Evolutionary conservation across 2,888 invertebrate genomes (phyloP).

Genomic region (Caenorhabditis becei): DNA sequence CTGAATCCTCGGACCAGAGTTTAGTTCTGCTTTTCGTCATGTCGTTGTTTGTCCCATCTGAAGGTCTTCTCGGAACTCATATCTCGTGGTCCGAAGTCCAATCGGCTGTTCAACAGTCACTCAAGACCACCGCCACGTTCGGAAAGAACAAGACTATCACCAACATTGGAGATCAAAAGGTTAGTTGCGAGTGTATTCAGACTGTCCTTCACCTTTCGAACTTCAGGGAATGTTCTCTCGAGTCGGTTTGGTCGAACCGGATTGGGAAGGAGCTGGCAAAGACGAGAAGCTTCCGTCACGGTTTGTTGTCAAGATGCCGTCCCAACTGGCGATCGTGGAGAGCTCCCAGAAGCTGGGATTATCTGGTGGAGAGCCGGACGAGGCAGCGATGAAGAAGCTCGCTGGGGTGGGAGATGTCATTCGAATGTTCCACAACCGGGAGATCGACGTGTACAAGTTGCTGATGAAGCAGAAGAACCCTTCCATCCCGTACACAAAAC

Average conservation of each 20-base stretch:
- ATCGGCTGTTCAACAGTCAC: slow-evolving; percentile 48
- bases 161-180: slow-evolving; percentile 62
- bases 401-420: slow-evolving; percentile 3
- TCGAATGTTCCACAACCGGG: slow-evolving; percentile 15
- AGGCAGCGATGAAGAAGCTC: slow-evolving; percentile 3
- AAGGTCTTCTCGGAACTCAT: slow-evolving; percentile 59
- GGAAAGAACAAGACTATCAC: slow-evolving; percentile 44
- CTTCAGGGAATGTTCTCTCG: slow-evolving; percentile 18
- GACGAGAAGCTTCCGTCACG: slow-evolving; percentile 1
- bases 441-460: slow-evolving; percentile 9
- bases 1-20: not conserved
- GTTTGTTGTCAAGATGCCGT: slow-evolving; percentile 11
- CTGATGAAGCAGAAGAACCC: slow-evolving; percentile 9
- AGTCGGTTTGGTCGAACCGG: slow-evolving; percentile 1
- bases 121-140: slow-evolving; percentile 55
- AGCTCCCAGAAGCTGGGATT: slow-evolving; percentile 4
- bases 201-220: not conserved
- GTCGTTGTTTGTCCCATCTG: slow-evolving; percentile 24
- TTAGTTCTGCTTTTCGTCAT: slow-evolving; percentile 10
- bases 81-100: slow-evolving; percentile 63
- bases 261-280: slow-evolving; percentile 1
- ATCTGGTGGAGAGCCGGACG: not conserved
- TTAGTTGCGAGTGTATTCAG: slow-evolving; percentile 13
- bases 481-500: slow-evolving; percentile 3
- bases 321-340: slow-evolving; percentile 11